Conservation (phyloP, 2,888 invertebrate genomes). For the Podabrus alpinus region DNA sequence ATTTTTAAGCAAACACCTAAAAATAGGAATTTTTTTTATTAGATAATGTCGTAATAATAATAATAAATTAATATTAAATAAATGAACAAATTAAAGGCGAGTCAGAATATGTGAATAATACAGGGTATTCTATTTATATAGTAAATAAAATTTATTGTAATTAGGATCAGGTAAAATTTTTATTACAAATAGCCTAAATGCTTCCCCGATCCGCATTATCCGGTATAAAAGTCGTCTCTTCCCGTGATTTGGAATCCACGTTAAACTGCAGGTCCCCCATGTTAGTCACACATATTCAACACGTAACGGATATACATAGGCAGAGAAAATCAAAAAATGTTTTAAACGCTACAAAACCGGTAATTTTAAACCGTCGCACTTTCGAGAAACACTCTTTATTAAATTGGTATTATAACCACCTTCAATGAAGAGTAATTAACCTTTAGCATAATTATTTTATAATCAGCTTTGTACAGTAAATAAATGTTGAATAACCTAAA, state of each 20-base stretch:
- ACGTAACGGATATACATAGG: too few species aligned
- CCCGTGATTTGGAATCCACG: too few species aligned
- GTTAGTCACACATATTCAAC: too few species aligned
- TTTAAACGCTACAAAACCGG: too few species aligned
- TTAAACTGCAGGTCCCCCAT: too few species aligned
- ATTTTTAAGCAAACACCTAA: too few species aligned
- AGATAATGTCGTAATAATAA: background rate
- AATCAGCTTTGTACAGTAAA: background rate
- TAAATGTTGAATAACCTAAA: background rate
- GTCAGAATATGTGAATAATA: background rate
- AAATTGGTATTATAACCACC: background rate
- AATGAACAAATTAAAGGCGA: background rate
- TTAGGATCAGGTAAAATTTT: too few species aligned
- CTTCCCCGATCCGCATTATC: too few species aligned
- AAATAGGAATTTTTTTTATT: background rate
- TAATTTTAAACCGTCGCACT: background rate
- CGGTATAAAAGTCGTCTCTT: too few species aligned
- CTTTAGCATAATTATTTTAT: background rate
- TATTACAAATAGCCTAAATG: too few species aligned
- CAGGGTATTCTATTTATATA: background rate
- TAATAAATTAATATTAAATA: background rate
- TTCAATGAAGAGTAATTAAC: background rate
- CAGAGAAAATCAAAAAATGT: too few species aligned
- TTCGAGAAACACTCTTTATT: background rate
- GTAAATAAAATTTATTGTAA: too few species aligned